phyloP scores from a whole-genome alignment of 2,888 invertebrate genomes.

The Drosophila mettleri region DNA sequence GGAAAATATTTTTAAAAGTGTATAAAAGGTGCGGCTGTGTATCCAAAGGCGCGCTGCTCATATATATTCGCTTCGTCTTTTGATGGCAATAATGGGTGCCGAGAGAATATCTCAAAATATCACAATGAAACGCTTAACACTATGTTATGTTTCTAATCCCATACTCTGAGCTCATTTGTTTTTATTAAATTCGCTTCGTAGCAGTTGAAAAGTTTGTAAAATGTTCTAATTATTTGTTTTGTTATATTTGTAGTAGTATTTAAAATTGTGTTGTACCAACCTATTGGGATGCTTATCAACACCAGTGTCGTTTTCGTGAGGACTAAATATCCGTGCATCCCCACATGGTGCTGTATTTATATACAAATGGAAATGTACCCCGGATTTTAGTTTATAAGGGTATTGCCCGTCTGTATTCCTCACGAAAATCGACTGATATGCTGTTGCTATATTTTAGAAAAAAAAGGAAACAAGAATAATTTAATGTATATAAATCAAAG shows the following conservation, averaged over 20 bases:
- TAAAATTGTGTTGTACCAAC: slow-evolving; percentile 81
- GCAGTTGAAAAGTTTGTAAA: background rate
- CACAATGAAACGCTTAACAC: background rate
- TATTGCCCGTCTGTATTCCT: slow-evolving; percentile 86
- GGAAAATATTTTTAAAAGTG: background rate
- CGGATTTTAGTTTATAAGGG: slow-evolving; percentile 89
- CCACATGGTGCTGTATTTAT: slow-evolving; percentile 99
- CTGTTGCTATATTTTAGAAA: slow-evolving; percentile 83
- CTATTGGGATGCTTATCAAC: slow-evolving; percentile 86
- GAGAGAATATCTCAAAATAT: background rate
- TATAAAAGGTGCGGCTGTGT: background rate
- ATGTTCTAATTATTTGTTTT: slow-evolving; percentile 6
- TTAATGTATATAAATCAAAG: slow-evolving; percentile 76
- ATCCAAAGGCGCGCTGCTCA: background rate
- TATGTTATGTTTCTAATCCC: background rate
- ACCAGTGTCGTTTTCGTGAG: slow-evolving; percentile 90
- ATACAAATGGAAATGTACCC: slow-evolving; percentile 95
- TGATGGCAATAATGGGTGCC: no score
- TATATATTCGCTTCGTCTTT: background rate
- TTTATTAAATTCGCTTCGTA: background rate
- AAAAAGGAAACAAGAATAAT: slow-evolving; percentile 74
- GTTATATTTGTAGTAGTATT: slow-evolving; percentile 46
- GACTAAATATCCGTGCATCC: slow-evolving; percentile 96
- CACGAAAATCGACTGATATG: slow-evolving; percentile 86
- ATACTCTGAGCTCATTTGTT: background rate